Evolutionary conservation across 2,888 invertebrate species (phyloP).

Genomic region (Dolichomitus sp.): DNA sequence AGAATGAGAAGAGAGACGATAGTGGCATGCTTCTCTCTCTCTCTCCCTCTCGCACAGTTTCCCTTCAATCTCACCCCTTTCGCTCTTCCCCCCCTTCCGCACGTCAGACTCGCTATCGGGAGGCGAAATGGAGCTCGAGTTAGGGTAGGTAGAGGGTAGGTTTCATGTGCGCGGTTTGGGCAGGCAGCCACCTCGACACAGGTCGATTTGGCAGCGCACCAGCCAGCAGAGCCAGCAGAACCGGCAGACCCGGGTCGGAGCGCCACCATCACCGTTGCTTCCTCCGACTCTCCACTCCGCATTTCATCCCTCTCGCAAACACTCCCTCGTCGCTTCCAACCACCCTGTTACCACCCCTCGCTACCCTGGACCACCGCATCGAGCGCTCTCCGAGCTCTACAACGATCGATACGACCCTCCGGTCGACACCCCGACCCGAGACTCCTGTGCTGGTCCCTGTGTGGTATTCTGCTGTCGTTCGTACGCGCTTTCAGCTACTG

Average conservation of each 20-base stretch:
- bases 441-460: constrained; percentile 38
- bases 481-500: constrained; percentile 32
- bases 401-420: constrained; percentile 70
- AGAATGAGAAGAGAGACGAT: constrained; percentile 44
- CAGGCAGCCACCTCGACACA: constrained; percentile 56
- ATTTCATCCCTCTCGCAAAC: constrained; percentile 62
- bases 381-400: constrained; percentile 57
- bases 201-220: constrained; percentile 67
- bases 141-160: constrained; percentile 65
- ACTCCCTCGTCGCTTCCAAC: constrained; percentile 59
- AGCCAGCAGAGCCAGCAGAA: constrained; percentile 55
- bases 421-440: constrained; percentile 66
- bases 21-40: constrained; percentile 13
- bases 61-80: constrained; percentile 64
- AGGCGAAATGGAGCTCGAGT: constrained; percentile 37
- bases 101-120: constrained; percentile 63
- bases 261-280: constrained; percentile 57
- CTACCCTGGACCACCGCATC: constrained; percentile 63
- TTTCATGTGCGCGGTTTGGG: constrained; percentile 64
- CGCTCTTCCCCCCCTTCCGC: constrained; percentile 42
- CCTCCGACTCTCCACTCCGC: constrained; percentile 36
- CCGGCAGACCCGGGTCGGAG: constrained; percentile 51
- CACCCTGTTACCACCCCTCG: constrained; percentile 55
- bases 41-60: constrained; percentile 17
- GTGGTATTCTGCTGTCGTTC: constrained; percentile 16